phyloP scores from a whole-genome alignment of 2,113 vertebrate species.

The Pseudorhombus dupliciocellatus region DNA sequence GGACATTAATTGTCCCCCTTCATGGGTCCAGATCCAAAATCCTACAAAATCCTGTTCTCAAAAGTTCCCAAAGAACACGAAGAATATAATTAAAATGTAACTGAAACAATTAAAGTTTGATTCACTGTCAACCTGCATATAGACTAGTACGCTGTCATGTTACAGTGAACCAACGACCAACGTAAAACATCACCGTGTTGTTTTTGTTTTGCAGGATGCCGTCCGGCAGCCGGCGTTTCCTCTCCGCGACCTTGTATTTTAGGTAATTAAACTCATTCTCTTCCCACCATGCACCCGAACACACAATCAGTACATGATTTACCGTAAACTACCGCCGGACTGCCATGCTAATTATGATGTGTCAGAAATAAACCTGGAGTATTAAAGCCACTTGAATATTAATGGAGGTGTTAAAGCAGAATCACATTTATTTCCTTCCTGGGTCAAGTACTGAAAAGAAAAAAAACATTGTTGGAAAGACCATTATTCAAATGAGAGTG shows the following conservation, averaged over 20 bases:
- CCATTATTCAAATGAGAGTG: constrained; percentile 84
- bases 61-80: too few species aligned
- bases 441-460: constrained; percentile 74
- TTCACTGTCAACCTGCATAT: background rate
- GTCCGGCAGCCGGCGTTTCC: background rate
- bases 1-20: too few species aligned
- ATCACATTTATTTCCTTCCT: constrained; percentile 71
- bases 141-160: background rate
- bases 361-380: constrained; percentile 67
- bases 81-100: background rate
- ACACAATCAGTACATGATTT: constrained; percentile 57
- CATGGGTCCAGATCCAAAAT: too few species aligned
- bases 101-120: background rate
- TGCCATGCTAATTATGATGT: constrained; percentile 61
- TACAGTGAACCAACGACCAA: background rate
- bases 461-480: constrained; percentile 69
- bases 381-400: constrained; percentile 82
- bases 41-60: too few species aligned
- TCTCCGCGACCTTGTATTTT: background rate
- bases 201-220: background rate
- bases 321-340: constrained; percentile 47
- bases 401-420: constrained; percentile 76
- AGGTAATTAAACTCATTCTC: constrained; percentile 19
- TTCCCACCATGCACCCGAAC: constrained; percentile 15
- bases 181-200: background rate